A percentile compares a stretch with the other conserved stretches of the same genome.
phyloP scores from a whole-genome alignment of 2,113 vertebrate species.

The Erythrocebus patas region DNA sequence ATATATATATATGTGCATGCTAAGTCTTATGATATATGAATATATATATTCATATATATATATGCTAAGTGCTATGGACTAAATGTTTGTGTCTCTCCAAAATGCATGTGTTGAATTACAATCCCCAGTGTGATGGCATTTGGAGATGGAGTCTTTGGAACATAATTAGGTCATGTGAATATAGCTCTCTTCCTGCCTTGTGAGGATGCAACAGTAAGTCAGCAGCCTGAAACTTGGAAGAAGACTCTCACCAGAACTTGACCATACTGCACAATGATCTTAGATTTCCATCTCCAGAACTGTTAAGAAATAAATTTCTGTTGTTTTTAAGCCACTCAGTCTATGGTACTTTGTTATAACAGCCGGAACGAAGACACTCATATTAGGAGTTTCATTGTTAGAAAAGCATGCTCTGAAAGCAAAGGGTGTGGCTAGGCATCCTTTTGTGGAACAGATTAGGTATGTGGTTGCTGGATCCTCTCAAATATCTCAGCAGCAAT shows the following conservation, averaged over 20 bases:
- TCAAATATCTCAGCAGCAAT: not conserved
- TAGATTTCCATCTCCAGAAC: not conserved
- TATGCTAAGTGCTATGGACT: not conserved
- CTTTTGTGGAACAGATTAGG: not conserved
- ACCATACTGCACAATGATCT: no score
- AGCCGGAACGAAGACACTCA: not conserved
- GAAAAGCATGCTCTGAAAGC: not conserved
- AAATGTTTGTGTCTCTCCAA: not conserved
- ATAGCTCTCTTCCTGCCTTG: not conserved
- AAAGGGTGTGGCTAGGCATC: not conserved
- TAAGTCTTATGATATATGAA: no score
- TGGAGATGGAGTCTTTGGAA: not conserved
- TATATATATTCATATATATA: no score
- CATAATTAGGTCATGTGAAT: not conserved
- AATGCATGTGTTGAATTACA: not conserved
- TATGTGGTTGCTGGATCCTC: not conserved
- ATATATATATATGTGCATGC: no score
- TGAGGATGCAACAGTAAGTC: not conserved
- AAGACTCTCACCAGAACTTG: not conserved
- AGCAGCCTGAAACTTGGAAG: not conserved
- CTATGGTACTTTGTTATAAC: not conserved
- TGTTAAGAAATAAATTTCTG: not conserved
- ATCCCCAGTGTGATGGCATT: not conserved
- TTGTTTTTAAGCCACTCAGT: not conserved
- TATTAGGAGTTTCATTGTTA: not conserved